phyloP scores from a whole-genome alignment of 2,113 vertebrate genomes.

The Gallinago media region DNA sequence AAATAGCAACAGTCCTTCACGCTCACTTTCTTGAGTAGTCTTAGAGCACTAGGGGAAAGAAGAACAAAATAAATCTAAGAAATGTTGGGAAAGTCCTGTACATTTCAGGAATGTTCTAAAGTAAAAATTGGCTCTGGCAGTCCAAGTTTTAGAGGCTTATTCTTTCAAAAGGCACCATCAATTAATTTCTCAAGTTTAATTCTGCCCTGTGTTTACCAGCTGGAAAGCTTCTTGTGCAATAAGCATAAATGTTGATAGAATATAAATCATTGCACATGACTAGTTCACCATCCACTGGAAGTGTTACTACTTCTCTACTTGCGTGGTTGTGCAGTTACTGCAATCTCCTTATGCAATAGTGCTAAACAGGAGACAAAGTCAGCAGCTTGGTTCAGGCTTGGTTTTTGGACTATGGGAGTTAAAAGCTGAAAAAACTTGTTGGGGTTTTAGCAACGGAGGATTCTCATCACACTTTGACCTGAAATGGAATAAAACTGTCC shows the following conservation, averaged over 20 bases:
- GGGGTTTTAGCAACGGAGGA: background rate
- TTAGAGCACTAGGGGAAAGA: background rate
- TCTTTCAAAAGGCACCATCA: constrained; percentile 9
- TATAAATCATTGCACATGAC: background rate
- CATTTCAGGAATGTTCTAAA: background rate
- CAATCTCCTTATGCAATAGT: background rate
- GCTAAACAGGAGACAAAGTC: background rate
- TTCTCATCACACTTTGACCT: background rate
- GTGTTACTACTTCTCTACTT: background rate
- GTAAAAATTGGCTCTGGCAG: background rate
- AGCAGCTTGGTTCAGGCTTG: background rate
- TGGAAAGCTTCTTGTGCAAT: background rate
- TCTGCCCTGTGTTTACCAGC: background rate
- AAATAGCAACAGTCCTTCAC: constrained; percentile 36
- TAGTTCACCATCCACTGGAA: background rate
- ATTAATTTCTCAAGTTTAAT: constrained; percentile 25
- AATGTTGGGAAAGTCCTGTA: background rate
- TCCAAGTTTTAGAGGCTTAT: background rate
- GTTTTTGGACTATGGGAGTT: background rate
- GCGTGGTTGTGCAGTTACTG: background rate
- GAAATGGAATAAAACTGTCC: background rate
- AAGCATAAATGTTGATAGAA: background rate
- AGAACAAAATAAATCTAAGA: background rate
- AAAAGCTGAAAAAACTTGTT: background rate
- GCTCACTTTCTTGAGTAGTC: background rate